Conservation (phyloP, 1,140 invertebrate species). For the Triops cancriformis region DNA sequence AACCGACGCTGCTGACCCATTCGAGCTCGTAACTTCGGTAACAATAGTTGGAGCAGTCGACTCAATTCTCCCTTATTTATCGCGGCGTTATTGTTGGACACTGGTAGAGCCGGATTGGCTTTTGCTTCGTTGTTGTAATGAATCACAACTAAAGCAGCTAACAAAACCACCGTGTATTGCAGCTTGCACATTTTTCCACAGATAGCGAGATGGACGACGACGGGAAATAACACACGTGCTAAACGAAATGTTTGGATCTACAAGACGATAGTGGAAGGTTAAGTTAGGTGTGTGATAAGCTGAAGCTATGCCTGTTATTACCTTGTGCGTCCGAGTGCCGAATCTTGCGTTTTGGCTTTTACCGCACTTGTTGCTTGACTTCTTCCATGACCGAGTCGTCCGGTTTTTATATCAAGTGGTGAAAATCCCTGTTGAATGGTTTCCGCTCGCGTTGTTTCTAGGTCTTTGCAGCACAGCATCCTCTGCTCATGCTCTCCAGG, state of each 20-base stretch:
- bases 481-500: constrained; percentile 8
- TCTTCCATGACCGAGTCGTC: not conserved
- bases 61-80: not conserved
- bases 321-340: not conserved
- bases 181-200: not conserved
- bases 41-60: not conserved
- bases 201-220: no score
- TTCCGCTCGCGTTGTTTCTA: no score
- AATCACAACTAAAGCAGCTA: not conserved
- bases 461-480: not conserved
- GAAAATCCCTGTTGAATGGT: not conserved
- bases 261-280: no score
- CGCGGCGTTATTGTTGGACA: not conserved
- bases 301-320: not conserved
- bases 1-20: not conserved
- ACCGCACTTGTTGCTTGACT: constrained; percentile 5
- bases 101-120: not conserved
- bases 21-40: not conserved
- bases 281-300: no score
- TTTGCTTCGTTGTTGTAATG: not conserved
- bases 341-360: not conserved
- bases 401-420: not conserved
- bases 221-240: no score
- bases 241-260: no score
- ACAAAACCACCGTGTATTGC: not conserved